These are phyloP conservation scores for Achlya flavicornis DNA, from an alignment of 2,888 invertebrate genomes.

Conservation along the genomic window DNA sequence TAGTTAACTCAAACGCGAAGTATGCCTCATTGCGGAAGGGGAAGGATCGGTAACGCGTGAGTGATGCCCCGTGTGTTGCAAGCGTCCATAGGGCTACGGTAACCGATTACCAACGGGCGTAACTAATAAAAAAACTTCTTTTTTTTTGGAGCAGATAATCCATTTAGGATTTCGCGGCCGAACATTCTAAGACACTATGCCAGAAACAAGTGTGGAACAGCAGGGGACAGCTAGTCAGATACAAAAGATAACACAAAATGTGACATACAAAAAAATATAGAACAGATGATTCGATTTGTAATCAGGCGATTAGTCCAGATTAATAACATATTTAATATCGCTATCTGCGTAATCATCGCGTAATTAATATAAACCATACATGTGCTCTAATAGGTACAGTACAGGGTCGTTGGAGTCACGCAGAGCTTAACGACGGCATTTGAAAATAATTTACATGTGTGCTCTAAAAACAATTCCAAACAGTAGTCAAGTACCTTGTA, in stretches of 20 bases:
- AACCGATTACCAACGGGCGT: no score
- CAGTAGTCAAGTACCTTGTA: background rate
- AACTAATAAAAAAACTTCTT: no score
- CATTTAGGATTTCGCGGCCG: no score
- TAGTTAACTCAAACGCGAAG: no score
- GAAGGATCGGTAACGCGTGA: no score
- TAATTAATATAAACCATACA: background rate
- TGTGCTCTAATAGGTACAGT: conserved; percentile 14
- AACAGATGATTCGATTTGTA: background rate
- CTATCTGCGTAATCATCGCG: conserved; percentile 9
- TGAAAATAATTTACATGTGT: conserved; percentile 23
- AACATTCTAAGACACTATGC: no score
- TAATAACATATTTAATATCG: conserved; percentile 2
- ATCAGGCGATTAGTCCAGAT: background rate
- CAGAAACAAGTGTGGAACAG: no score
- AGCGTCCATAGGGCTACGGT: no score
- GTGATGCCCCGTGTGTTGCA: no score
- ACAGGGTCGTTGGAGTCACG: conserved; percentile 39
- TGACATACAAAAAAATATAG: background rate
- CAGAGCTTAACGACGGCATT: conserved; percentile 26
- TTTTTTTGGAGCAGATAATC: no score
- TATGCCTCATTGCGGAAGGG: no score
- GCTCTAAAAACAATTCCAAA: conserved; percentile 1
- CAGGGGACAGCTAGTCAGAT: no score
- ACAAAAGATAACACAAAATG: background rate